Evolutionary conservation across 2,888 invertebrate species (phyloP), one percentile per base, ranked within the genome.

Genomic region (Drosophila kanekoi): DNA sequence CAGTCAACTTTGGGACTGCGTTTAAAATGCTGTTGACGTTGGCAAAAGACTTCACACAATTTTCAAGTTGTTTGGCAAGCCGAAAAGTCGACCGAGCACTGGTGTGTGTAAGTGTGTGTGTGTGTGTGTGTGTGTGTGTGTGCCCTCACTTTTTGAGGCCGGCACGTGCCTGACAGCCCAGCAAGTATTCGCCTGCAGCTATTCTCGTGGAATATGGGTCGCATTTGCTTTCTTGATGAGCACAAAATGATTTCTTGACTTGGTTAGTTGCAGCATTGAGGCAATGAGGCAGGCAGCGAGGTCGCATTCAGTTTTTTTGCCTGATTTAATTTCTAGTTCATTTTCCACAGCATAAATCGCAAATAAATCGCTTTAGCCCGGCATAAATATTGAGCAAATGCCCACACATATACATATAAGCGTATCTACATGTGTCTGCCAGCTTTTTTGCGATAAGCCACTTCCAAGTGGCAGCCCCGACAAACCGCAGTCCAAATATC

Each of bases 281-380:
- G 47, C 60, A 58, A 28, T 53, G 56, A 20, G n/a, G 48, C 49
- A 48, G 18, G 18, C 18, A 18, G 44, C 40, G 44, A 33, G 33
- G 38, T 43, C 53, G 72, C 52, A 61, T 56, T 56, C 53, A 38
- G 44, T 67, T 52, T 48, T 48, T 37, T 59, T 60, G 67, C 35
- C 63, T 86, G 86, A 83, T 83, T 83, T 83, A 74, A 83, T 83
- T 83, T 86, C 63, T 65, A 82, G 80, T 81, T 77, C 71, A 86
- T 83, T 79, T 81, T 57, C 52, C 71, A 45, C 51, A 18, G 61
- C 76, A 65, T 64, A 81, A 79, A 73, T 84, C 72, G 81, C 66
- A 74, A 67, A 69, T 72, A 71, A 80, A 77, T 71, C 78, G 71
- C 56, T 76, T 57, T 41, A 59, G 40, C 9, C 23, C 20, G 4